A percentile compares a stretch with the other conserved stretches of the same genome.
Conservation (phyloP, 1,140 invertebrate genomes). For the Danaus melanippus region DNA sequence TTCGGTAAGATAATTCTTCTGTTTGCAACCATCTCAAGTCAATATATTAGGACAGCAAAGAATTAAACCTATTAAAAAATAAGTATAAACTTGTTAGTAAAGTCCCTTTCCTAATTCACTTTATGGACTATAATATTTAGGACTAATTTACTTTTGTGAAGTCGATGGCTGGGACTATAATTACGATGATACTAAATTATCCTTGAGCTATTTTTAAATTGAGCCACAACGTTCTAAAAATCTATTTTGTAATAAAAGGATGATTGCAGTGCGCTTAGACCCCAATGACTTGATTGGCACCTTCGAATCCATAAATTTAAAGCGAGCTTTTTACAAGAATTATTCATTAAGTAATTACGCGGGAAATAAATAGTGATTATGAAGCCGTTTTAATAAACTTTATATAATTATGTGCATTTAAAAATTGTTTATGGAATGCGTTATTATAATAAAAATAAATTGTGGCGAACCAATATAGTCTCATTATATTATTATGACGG, state of each 20-base stretch:
- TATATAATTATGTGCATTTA: conserved; percentile 5
- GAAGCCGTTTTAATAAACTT: conserved; percentile 11
- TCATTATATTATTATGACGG: too few species aligned
- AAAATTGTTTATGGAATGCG: too few species aligned
- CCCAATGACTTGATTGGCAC: conserved; percentile 45
- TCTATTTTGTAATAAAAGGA: conserved; percentile 46
- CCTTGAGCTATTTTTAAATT: conserved; percentile 67
- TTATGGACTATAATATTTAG: too few species aligned
- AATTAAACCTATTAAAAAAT: too few species aligned
- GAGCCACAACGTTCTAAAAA: conserved; percentile 40
- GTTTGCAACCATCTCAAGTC: too few species aligned
- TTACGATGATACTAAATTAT: conserved; percentile 52
- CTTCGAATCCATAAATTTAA: conserved; percentile 33
- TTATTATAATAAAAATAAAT: too few species aligned
- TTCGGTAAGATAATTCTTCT: too few species aligned
- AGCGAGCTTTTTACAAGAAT: conserved; percentile 18
- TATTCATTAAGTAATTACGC: conserved; percentile 29
- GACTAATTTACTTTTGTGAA: too few species aligned
- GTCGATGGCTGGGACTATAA: conserved; percentile 26
- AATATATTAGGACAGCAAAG: too few species aligned
- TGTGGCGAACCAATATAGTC: too few species aligned
- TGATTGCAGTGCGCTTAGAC: conserved; percentile 31
- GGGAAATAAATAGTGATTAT: conserved; percentile 16
- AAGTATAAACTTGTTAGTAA: too few species aligned
- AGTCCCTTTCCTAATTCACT: too few species aligned